Conservation (phyloP, 2,888 invertebrate genomes). For the Acrobasis repandana region DNA sequence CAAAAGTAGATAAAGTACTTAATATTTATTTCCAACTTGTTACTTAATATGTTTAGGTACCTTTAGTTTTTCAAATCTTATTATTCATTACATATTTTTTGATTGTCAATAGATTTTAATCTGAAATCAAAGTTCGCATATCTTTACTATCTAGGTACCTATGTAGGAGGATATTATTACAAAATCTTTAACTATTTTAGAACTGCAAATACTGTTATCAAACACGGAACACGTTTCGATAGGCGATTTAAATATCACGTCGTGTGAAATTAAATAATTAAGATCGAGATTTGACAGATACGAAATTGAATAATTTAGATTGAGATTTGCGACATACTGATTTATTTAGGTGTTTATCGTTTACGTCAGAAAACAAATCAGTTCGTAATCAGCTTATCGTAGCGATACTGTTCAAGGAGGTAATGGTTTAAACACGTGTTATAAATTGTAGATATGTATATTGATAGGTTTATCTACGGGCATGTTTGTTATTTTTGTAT, state of each 20-base stretch:
- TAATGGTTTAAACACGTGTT: neutral
- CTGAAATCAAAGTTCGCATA: neutral
- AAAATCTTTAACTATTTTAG: neutral
- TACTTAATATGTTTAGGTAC: too few relatives aligned
- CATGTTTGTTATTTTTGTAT: too few relatives aligned
- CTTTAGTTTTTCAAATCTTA: too few relatives aligned
- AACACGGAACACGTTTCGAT: slow-evolving; percentile 1
- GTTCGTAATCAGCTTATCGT: neutral
- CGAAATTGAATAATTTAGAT: too few relatives aligned
- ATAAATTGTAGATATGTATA: too few relatives aligned
- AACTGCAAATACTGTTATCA: neutral
- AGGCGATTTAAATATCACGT: neutral
- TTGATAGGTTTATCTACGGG: too few relatives aligned
- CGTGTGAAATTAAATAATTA: neutral
- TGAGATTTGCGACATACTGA: neutral
- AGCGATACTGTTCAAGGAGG: neutral
- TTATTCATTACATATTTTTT: neutral
- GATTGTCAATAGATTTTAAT: neutral
- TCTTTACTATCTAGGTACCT: neutral
- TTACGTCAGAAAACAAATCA: neutral
- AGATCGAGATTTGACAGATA: too few relatives aligned
- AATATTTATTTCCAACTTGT: too few relatives aligned
- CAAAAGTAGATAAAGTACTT: too few relatives aligned
- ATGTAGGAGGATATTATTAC: too few relatives aligned
- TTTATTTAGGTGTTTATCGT: neutral